Conservation (phyloP, 2,888 invertebrate genomes). For the Ennomos fuscantarius region DNA sequence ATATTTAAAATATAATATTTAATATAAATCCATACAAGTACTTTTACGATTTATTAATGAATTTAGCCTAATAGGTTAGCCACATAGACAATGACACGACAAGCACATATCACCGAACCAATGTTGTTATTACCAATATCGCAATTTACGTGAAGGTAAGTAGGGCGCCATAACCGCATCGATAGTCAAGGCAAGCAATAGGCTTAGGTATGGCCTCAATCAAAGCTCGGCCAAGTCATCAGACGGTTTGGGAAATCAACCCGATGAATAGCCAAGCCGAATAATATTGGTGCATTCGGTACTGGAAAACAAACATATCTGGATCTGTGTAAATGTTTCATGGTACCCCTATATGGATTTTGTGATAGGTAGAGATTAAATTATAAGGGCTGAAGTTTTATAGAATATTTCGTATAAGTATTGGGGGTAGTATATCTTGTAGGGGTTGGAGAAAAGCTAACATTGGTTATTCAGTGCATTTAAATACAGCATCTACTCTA, state of each 20-base stretch:
- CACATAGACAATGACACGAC: too few species aligned
- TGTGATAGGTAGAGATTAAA: too few species aligned
- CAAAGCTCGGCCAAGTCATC: slow-evolving; percentile 30
- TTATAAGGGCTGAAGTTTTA: too few species aligned
- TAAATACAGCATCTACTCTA: too few species aligned
- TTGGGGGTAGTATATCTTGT: too few species aligned
- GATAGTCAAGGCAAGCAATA: slow-evolving; percentile 23
- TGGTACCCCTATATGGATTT: not conserved
- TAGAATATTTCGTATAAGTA: too few species aligned
- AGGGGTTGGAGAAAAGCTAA: too few species aligned
- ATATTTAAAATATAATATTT: too few species aligned
- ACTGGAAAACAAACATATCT: slow-evolving; percentile 6
- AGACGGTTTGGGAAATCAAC: slow-evolving; percentile 23
- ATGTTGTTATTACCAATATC: slow-evolving; percentile 2
- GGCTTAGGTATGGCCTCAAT: slow-evolving; percentile 28
- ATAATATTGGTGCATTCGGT: slow-evolving; percentile 8
- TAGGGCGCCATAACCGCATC: slow-evolving; percentile 18
- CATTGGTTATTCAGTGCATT: too few species aligned
- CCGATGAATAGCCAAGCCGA: slow-evolving; percentile 16
- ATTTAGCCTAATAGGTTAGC: too few species aligned
- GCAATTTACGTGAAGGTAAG: slow-evolving; percentile 20
- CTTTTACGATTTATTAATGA: too few species aligned
- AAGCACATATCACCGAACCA: not conserved
- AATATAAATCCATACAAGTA: too few species aligned
- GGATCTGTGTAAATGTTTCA: not conserved